Percentiles rank a stretch among this genome's conserved stretches.
Evolutionary conservation across 2,888 invertebrate genomes (phyloP).

Genomic region (Nymphalis polychloros): DNA sequence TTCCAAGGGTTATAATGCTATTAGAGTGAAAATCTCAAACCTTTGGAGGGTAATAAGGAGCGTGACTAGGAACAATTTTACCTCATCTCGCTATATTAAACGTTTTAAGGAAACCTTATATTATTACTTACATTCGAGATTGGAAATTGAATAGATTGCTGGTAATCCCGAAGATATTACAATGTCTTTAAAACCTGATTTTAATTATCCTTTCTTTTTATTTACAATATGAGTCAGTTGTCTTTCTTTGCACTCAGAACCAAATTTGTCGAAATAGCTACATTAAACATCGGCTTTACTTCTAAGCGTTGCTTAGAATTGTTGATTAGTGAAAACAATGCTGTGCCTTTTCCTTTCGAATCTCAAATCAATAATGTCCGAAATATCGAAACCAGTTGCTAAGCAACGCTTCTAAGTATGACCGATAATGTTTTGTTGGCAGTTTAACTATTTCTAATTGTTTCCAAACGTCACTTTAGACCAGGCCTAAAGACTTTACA

Average conservation of each 20-base stretch:
- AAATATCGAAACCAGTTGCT: no score
- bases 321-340: no score
- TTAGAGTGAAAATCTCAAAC: constrained; percentile 74
- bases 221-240: background rate
- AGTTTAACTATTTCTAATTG: no score
- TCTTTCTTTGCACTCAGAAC: background rate
- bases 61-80: constrained; percentile 74
- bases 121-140: constrained; percentile 36
- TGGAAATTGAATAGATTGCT: constrained; percentile 27
- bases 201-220: background rate
- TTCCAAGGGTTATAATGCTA: constrained; percentile 69
- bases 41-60: constrained; percentile 69
- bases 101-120: constrained; percentile 43
- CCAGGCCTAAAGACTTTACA: background rate
- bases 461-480: background rate
- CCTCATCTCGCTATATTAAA: constrained; percentile 73
- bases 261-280: no score
- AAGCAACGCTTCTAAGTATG: no score
- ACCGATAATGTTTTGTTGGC: no score
- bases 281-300: no score
- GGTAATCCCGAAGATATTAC: constrained; percentile 20
- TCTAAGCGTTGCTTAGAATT: no score
- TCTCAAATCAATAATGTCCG: no score
- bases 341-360: no score
- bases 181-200: background rate